Conservation (phyloP, 2,797 vertebrate genomes). For the Crenichthys baileyi region DNA sequence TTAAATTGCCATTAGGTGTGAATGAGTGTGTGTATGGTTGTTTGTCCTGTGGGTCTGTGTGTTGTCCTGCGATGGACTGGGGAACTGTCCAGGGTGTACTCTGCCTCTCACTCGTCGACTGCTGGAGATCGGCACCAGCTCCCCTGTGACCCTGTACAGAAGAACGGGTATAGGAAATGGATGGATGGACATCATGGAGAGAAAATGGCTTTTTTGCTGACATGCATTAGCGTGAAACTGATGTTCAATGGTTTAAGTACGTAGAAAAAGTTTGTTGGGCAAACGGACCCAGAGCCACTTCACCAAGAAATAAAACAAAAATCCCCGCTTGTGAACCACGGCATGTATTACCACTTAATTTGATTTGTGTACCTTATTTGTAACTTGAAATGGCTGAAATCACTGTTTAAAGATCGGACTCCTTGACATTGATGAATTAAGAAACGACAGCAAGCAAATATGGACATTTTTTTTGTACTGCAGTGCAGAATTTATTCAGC, state of each 20-base stretch:
- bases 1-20: too few relatives aligned
- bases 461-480: conserved; percentile 7
- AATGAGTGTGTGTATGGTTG: too few relatives aligned
- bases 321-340: neutral
- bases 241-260: neutral
- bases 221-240: neutral
- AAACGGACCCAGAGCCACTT: neutral
- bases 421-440: neutral
- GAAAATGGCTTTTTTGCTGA: too few relatives aligned
- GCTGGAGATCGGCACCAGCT: too few relatives aligned
- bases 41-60: too few relatives aligned
- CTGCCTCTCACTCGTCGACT: too few relatives aligned
- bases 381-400: conserved; percentile 13
- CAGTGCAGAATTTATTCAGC: conserved; percentile 32
- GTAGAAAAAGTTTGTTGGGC: neutral
- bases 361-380: conserved; percentile 23
- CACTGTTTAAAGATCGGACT: conserved; percentile 26
- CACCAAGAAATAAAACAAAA: neutral
- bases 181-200: too few relatives aligned
- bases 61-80: too few relatives aligned
- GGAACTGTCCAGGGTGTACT: too few relatives aligned
- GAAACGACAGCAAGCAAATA: neutral
- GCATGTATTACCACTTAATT: conserved; percentile 19
- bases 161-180: too few relatives aligned
- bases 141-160: too few relatives aligned